Base-by-base conservation (phyloP, 2,797 vertebrate species). In the Arremon brunneinucha region DNA sequence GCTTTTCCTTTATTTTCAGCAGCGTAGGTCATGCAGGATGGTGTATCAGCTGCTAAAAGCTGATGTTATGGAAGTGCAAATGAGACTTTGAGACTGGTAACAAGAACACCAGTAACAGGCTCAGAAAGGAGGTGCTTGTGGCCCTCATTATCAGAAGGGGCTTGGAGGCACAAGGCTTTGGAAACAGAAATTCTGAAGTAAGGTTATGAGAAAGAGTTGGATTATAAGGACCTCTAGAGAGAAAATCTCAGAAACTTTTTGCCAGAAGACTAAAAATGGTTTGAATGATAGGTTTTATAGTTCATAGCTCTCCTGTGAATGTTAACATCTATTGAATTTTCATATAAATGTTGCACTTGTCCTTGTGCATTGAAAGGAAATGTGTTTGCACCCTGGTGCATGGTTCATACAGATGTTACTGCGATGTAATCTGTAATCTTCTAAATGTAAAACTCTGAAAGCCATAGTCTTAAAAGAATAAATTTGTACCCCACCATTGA, bases 361-460 rank as follows among this genome's bases (percentile, higher is more conserved):
- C 78, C 74, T 87, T 80, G 81, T 94, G 87, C 62, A 70, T 74
- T 84, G 75, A 93, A 60, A 79, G 65, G 79, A 86, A 90, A 79
- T 87, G 49, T 92, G 74, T 71, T 96, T 94, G 89, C 93, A 93
- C 92, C n/a, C 53, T 64, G 71, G 87, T 84, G 71, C 57, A 57
- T 85, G 60, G 74, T 89, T 94, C 81, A 70, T 87, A 64, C 59
- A 64, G 52, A 24, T 83, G 44, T 92, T 91, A 53, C 78, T 83
- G 86, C 70, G 56, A 52, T 62, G 64, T 94, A 86, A 77, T 70
- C 72, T 95, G 83, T 84, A 30, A 44, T 87, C 69, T 94, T 83
- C 71, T 83, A 87, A 78, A 67, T 91, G 82, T 95, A 84, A 67
- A 94, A 89, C 62, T 87, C 59, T 84, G 90, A 94, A 94, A 97